These are phyloP conservation scores for Oryzias sinensis DNA, from an alignment of 2,797 vertebrate species.

Conservation along the genomic window DNA sequence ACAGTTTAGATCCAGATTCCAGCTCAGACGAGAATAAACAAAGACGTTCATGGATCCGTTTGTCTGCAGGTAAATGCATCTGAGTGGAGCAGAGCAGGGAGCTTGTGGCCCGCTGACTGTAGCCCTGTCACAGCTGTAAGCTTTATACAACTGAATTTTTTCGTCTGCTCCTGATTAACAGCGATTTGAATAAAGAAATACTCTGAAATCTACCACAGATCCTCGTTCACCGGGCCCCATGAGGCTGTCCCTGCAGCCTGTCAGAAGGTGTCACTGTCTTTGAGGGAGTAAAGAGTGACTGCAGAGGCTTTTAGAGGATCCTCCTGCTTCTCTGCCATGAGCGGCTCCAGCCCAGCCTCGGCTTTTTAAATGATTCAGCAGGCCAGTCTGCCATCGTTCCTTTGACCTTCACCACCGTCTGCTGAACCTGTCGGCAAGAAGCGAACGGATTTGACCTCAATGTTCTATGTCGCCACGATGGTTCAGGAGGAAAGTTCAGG, in stretches of 20 bases:
- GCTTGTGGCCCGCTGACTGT: too few species aligned
- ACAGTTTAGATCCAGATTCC: too few species aligned
- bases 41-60: too few species aligned
- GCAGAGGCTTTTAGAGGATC: constrained; percentile 40
- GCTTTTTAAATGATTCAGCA: constrained; percentile 62
- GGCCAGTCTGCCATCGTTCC: constrained; percentile 25
- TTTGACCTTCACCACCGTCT: constrained; percentile 54
- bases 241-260: constrained; percentile 54
- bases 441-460: not conserved
- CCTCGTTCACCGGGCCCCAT: constrained; percentile 56
- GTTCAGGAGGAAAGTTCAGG: constrained; percentile 1
- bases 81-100: too few species aligned
- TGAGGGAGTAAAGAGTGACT: constrained; percentile 35
- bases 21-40: too few species aligned
- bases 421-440: constrained; percentile 10
- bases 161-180: too few species aligned
- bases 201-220: constrained; percentile 20
- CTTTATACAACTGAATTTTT: too few species aligned
- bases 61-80: too few species aligned
- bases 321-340: constrained; percentile 43
- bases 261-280: constrained; percentile 50
- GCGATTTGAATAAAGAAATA: too few species aligned
- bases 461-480: not conserved
- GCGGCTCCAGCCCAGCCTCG: constrained; percentile 60
- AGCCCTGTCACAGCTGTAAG: too few species aligned